Conservation (phyloP, 2,797 vertebrate species). For the Sebastes trivittatus region DNA sequence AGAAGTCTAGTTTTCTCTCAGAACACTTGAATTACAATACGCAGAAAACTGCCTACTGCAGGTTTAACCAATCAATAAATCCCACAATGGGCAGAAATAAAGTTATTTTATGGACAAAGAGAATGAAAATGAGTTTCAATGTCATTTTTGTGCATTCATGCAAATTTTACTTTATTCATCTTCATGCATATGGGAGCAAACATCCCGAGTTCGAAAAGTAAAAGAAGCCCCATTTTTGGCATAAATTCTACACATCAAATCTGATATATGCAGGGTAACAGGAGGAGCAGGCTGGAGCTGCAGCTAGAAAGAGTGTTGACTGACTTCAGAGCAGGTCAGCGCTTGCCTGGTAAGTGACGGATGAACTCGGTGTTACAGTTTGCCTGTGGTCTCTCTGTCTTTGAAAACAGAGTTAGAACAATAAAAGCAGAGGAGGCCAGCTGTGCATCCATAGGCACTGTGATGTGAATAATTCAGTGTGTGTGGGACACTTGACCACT, state of each 20-base stretch:
- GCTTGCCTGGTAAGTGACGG: conserved; percentile 25
- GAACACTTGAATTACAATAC: too few relatives aligned
- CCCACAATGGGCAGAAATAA: neutral
- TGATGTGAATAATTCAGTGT: conserved; percentile 64
- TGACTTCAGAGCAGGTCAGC: conserved; percentile 36
- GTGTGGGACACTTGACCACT: conserved; percentile 6
- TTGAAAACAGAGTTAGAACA: conserved; percentile 48
- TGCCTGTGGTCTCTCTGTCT: conserved; percentile 33
- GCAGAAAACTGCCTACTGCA: too few relatives aligned
- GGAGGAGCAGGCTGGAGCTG: conserved; percentile 1
- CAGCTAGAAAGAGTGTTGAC: neutral
- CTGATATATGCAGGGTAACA: conserved; percentile 25
- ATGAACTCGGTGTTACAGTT: conserved; percentile 30
- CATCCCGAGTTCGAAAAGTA: conserved; percentile 18
- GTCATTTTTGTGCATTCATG: conserved; percentile 33
- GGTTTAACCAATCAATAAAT: neutral
- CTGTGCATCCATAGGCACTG: conserved; percentile 26
- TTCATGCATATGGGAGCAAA: conserved; percentile 10
- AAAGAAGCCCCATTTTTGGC: neutral
- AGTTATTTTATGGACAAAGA: conserved; percentile 14
- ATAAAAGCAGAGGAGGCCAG: conserved; percentile 36
- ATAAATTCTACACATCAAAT: conserved; percentile 23
- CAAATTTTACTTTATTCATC: conserved; percentile 28
- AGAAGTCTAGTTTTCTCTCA: too few relatives aligned
- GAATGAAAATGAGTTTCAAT: conserved; percentile 21